Conservation (phyloP, 2,797 vertebrate species). For the Melanotaenia maccullochi region DNA sequence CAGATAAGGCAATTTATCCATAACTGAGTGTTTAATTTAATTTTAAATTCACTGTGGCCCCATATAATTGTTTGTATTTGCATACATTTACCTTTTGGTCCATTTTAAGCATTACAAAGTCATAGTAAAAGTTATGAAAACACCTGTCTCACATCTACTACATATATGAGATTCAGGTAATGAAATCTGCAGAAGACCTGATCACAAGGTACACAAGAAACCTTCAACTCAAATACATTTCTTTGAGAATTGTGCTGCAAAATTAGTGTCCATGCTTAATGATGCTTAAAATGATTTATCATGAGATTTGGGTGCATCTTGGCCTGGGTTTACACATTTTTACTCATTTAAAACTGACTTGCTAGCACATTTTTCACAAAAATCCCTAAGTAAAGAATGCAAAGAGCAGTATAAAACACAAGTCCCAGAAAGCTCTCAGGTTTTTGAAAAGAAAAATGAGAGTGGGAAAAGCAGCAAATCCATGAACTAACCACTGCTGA, state of each 20-base stretch:
- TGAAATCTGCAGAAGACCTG: neutral
- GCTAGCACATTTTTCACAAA: slow-evolving; percentile 12
- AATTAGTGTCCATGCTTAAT: neutral
- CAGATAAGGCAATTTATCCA: neutral
- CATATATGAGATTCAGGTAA: neutral
- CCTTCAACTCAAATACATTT: neutral
- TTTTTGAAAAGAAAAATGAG: neutral
- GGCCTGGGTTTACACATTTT: neutral
- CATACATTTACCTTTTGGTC: neutral
- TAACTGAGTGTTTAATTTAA: neutral
- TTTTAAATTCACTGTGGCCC: neutral
- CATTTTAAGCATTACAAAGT: too few species aligned
- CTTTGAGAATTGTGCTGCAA: neutral
- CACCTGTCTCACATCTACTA: too few species aligned
- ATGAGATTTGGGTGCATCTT: neutral
- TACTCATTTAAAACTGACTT: neutral
- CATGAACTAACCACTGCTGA: slow-evolving; percentile 54
- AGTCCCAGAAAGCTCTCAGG: slow-evolving; percentile 21
- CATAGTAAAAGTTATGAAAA: too few species aligned
- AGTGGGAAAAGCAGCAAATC: slow-evolving; percentile 43
- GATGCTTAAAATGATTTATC: neutral
- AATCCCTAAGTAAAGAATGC: slow-evolving; percentile 4
- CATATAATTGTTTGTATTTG: neutral
- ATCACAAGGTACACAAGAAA: neutral
- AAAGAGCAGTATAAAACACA: slow-evolving; percentile 34